Percentiles rank a stretch among this genome's conserved stretches.
These are phyloP conservation scores for Eledona agricola DNA, from an alignment of 2,888 invertebrate genomes.

Conservation along the genomic window DNA sequence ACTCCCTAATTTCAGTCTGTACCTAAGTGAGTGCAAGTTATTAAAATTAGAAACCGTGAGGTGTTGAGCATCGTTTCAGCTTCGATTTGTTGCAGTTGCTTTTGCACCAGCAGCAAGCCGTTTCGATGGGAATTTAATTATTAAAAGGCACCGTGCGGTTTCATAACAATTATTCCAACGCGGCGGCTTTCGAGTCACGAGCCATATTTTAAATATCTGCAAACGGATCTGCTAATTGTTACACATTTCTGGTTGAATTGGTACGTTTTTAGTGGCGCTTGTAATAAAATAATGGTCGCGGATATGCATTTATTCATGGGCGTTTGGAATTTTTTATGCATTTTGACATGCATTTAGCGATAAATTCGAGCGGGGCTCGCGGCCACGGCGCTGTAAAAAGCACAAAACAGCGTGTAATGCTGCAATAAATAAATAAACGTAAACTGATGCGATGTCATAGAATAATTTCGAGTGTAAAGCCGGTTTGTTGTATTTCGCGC, in stretches of 20 bases:
- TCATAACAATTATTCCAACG: slow-evolving; percentile 9
- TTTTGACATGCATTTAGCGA: slow-evolving; percentile 8
- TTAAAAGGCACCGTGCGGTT: slow-evolving; percentile 1
- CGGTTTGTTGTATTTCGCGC: no score
- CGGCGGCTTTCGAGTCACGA: not conserved
- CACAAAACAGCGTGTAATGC: no score
- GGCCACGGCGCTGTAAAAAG: slow-evolving; percentile 8
- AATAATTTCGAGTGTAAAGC: no score
- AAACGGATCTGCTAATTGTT: slow-evolving; percentile 9
- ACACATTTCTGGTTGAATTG: slow-evolving; percentile 9
- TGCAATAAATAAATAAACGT: slow-evolving; percentile 12
- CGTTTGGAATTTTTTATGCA: slow-evolving; percentile 1
- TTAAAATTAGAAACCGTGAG: no score
- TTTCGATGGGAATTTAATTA: slow-evolving; percentile 8
- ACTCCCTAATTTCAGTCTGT: no score
- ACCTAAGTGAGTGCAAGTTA: no score
- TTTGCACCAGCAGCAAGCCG: no score
- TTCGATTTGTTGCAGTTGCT: no score
- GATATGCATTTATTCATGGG: slow-evolving; percentile 4
- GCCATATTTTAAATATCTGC: slow-evolving; percentile 2
- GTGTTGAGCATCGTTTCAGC: no score
- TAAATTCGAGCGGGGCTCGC: slow-evolving; percentile 8
- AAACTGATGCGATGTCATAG: no score
- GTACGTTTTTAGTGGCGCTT: no score
- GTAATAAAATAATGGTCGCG: slow-evolving; percentile 11